These are phyloP conservation scores for Gallirallus australis DNA, from an alignment of 2,797 vertebrate species.

Conservation along the genomic window DNA sequence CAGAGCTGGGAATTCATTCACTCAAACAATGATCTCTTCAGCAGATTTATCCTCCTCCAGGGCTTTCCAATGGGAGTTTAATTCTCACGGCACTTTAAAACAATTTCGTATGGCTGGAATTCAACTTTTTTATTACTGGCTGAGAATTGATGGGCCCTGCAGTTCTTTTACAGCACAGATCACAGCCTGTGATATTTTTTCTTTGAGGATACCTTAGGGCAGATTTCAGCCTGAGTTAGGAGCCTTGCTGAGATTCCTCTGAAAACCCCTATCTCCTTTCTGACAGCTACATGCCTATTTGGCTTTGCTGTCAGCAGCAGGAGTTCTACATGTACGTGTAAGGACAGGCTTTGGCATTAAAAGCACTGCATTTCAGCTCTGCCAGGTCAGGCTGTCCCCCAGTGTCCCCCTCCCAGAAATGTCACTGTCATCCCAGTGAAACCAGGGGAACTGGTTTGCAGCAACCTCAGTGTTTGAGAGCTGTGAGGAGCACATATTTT, in stretches of 20 bases:
- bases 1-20: conserved; percentile 57
- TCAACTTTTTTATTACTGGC: conserved; percentile 63
- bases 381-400: not conserved
- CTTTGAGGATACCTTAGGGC: not conserved
- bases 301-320: not conserved
- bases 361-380: not conserved
- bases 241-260: conserved; percentile 1
- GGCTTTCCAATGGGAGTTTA: conserved; percentile 55
- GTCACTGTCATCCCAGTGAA: not conserved
- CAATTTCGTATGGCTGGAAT: conserved; percentile 56
- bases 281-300: not conserved
- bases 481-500: not conserved
- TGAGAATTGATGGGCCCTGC: conserved; percentile 63
- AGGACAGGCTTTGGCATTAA: not conserved
- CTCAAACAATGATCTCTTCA: conserved; percentile 54
- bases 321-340: not conserved
- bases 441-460: not conserved
- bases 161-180: conserved; percentile 40
- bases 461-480: not conserved
- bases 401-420: not conserved
- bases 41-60: conserved; percentile 58
- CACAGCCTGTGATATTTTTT: not conserved
- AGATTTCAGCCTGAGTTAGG: conserved; percentile 10
- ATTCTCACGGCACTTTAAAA: conserved; percentile 55
- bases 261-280: not conserved